Evolutionary conservation across 1,140 invertebrate genomes (phyloP), one percentile per base, ranked within the genome.

Genomic region (Ruditapes philippinarum): DNA sequence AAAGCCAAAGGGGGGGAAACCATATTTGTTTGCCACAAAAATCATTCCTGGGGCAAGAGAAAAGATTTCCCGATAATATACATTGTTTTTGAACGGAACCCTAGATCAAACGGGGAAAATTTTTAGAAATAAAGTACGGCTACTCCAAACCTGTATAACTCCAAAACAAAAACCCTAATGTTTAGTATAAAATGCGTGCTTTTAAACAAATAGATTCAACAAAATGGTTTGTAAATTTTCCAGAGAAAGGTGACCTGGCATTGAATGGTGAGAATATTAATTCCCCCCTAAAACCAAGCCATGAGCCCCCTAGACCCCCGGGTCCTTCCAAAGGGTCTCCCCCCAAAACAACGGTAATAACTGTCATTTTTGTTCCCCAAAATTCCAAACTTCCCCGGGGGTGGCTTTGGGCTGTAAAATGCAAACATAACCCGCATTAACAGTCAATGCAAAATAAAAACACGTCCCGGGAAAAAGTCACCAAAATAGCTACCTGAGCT

Each of bases 401-500:
- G 96, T 99, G 98, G 94, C 98, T 99, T 94, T 98, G n/a, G n/a
- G 22, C 49, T 33, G 94, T 98, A 98, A 79, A 97, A 97, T 7
- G 97, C 97, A 91, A 97, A 98, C 68, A 99, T 97, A 28, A 98
- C 97, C 92, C 98, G 98, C 84, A 97, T 97, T 93, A 98, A 97
- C 49, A 97, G 97, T 97, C 0, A 95, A 12, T 97, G 98, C 45
- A 90, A 81, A 38, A 93, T 92, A 51, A 90, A 73, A 0, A 89
- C 74, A 45, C 92, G 78, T 0, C 91, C 92, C 0, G 89, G 90
- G n/a, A n/a, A 42, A 92, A 22, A n/a, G n/a, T 98, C 40, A 97
- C 92, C 94, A 97, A 97, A 17, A 98, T 96, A 14, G 98, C 97
- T 11, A 96, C 97, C 95, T 96, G 97, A 1, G 97, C 98, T 79